phyloP scores from a whole-genome alignment of 2,888 invertebrate species.

The Cheilosia soror region DNA sequence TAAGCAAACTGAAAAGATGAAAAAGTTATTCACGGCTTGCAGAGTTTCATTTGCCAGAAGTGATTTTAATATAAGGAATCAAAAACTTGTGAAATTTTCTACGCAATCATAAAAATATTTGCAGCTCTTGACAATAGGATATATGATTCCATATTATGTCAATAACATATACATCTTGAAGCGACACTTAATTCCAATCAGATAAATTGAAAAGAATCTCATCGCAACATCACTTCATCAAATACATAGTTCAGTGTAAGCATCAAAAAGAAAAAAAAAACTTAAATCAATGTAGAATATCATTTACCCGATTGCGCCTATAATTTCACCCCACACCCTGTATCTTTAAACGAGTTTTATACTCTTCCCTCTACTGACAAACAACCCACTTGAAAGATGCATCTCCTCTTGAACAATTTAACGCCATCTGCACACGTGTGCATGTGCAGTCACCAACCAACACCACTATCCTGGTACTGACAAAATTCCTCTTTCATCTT shows the following conservation, averaged over 20 bases:
- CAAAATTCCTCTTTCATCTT: slow-evolving; percentile 42
- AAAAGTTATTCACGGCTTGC: too few species aligned
- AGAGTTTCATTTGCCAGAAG: too few species aligned
- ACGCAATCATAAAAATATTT: too few species aligned
- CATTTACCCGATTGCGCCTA: slow-evolving; percentile 22
- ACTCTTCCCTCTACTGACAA: not conserved
- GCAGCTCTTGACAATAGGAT: too few species aligned
- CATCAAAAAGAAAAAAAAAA: slow-evolving; percentile 12
- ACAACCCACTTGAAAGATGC: slow-evolving; percentile 29
- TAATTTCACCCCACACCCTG: not conserved
- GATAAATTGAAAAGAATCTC: not conserved
- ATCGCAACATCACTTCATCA: not conserved
- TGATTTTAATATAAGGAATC: too few species aligned
- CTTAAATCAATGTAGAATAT: slow-evolving; percentile 1
- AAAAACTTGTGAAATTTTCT: too few species aligned
- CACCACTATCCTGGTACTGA: slow-evolving; percentile 5
- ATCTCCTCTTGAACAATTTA: slow-evolving; percentile 51
- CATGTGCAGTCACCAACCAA: slow-evolving; percentile 25
- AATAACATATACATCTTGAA: too few species aligned
- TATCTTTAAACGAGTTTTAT: slow-evolving; percentile 34
- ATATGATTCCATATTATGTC: too few species aligned
- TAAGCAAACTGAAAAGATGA: too few species aligned
- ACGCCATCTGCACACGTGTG: slow-evolving; percentile 27
- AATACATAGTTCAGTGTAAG: slow-evolving; percentile 4
- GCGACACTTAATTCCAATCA: too few species aligned